Percentiles rank a stretch among this genome's conserved stretches.
Evolutionary conservation across 2,888 invertebrate genomes (phyloP).

Genomic region (Zeuzera pyrina): DNA sequence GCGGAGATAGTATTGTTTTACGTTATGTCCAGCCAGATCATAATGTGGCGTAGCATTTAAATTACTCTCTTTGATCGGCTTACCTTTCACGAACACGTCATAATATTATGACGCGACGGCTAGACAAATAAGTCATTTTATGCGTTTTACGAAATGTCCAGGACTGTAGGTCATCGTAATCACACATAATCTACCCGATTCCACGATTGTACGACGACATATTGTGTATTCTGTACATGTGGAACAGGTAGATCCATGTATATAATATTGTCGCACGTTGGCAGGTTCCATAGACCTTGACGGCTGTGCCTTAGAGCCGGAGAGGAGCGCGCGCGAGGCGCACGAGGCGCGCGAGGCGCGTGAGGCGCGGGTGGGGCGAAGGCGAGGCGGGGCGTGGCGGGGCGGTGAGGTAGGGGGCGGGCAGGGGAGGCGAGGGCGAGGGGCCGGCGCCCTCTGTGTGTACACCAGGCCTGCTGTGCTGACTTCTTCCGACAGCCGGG

Average conservation of each 20-base stretch:
- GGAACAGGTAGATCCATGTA: neutral
- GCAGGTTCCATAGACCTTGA: conserved; percentile 72
- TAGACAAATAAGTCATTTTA: too few relatives aligned
- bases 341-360: conserved; percentile 8
- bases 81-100: too few relatives aligned
- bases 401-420: conserved; percentile 5
- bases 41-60: too few relatives aligned
- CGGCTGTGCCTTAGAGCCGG: conserved; percentile 51
- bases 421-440: conserved; percentile 22
- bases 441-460: conserved; percentile 7
- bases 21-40: too few relatives aligned
- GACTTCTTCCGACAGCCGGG: conserved; percentile 44
- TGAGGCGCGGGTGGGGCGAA: conserved; percentile 14
- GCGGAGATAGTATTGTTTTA: too few relatives aligned
- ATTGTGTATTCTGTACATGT: too few relatives aligned
- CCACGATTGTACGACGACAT: too few relatives aligned
- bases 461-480: conserved; percentile 28
- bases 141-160: too few relatives aligned
- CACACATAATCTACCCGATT: too few relatives aligned
- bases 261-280: conserved; percentile 4
- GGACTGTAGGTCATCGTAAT: too few relatives aligned
- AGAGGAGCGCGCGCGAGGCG: conserved; percentile 20
- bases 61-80: too few relatives aligned
- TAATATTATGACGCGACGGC: too few relatives aligned
- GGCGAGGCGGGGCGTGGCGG: conserved; percentile 10